Conservation (phyloP, 1,140 invertebrate genomes). For the Antheraea mylitta region DNA sequence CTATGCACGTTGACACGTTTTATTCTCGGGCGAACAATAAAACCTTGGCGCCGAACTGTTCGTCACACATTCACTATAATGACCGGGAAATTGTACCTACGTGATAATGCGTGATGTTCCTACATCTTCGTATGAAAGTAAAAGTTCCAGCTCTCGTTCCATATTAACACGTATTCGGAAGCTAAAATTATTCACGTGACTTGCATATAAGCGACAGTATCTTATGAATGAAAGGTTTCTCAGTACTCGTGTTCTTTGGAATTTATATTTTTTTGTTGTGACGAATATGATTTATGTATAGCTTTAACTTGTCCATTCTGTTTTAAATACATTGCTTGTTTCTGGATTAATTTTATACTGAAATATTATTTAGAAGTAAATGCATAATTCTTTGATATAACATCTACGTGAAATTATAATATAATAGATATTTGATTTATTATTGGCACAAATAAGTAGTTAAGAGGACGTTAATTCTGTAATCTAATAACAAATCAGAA, state of each 20-base stretch:
- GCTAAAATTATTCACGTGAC: constrained; percentile 40
- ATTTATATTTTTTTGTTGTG: neutral
- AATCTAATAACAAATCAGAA: too few relatives aligned
- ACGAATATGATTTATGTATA: neutral
- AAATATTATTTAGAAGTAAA: too few relatives aligned
- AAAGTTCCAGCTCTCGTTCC: constrained; percentile 41
- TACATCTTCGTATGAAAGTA: constrained; percentile 53
- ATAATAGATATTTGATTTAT: too few relatives aligned
- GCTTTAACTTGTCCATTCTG: too few relatives aligned
- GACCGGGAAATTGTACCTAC: constrained; percentile 63
- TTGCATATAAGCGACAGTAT: constrained; percentile 31
- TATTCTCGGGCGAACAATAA: constrained; percentile 42
- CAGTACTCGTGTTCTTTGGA: neutral
- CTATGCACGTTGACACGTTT: constrained; percentile 14
- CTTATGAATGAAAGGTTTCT: constrained; percentile 12
- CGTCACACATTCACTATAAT: constrained; percentile 61
- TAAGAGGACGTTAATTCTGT: too few relatives aligned
- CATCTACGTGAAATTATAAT: too few relatives aligned
- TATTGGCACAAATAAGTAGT: too few relatives aligned
- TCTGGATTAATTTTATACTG: too few relatives aligned
- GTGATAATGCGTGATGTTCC: constrained; percentile 41
- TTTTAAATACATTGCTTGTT: too few relatives aligned
- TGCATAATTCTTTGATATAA: too few relatives aligned
- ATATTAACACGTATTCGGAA: constrained; percentile 56
- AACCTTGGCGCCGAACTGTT: constrained; percentile 53